Conservation (phyloP, 2,113 vertebrate species). For the Aphyosemion australe region DNA sequence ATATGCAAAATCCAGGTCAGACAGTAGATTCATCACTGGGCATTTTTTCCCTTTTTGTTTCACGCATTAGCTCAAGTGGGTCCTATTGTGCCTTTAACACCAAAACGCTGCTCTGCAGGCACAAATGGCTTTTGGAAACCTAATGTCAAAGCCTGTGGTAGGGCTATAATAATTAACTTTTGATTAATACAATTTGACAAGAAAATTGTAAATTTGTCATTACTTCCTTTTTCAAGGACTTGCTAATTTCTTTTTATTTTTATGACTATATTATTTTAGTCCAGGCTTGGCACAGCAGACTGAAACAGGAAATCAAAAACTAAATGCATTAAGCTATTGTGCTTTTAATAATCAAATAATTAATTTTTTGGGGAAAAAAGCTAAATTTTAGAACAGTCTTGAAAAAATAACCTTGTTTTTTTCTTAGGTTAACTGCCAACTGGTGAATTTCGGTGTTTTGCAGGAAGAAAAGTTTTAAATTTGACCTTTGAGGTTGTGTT, state of each 20-base stretch:
- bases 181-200: not conserved
- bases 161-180: not conserved
- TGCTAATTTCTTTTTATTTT: not conserved
- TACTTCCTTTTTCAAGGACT: too few relatives aligned
- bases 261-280: not conserved
- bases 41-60: constrained; percentile 17
- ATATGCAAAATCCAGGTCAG: constrained; percentile 64
- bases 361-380: not conserved
- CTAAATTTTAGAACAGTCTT: not conserved
- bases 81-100: constrained; percentile 17
- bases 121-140: not conserved
- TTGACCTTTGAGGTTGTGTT: not conserved
- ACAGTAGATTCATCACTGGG: constrained; percentile 49
- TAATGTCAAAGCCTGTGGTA: not conserved
- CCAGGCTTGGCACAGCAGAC: not conserved
- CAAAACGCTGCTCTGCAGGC: constrained; percentile 6
- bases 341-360: not conserved
- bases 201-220: not conserved
- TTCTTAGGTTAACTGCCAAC: too few relatives aligned
- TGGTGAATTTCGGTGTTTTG: too few relatives aligned
- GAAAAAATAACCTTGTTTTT: too few relatives aligned
- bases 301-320: not conserved
- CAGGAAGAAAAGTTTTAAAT: too few relatives aligned
- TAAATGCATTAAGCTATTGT: not conserved
- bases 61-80: not conserved